A percentile compares a stretch with the other conserved stretches of the same genome.
Evolutionary conservation across 2,888 invertebrate species (phyloP).

Genomic region (Megastigmus dorsalis): DNA sequence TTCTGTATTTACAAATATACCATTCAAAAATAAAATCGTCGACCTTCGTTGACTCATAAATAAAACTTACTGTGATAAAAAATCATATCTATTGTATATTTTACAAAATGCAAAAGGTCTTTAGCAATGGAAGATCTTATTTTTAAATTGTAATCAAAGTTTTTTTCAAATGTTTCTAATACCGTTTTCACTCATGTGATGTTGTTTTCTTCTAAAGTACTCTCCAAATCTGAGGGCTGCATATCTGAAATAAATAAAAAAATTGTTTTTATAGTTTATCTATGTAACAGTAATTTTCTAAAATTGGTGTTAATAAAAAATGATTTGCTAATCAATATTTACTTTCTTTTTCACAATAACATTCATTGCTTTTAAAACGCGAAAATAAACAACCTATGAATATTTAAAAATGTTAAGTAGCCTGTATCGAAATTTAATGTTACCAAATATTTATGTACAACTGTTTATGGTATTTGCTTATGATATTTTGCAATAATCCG

Average conservation of each 20-base stretch:
- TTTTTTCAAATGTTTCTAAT: constrained; percentile 43
- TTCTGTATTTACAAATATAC: constrained; percentile 46
- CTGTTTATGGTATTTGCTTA: too few species aligned
- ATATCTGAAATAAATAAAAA: constrained; percentile 76
- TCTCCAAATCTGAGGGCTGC: constrained; percentile 83
- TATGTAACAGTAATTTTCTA: not conserved
- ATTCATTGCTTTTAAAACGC: not conserved
- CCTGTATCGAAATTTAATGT: too few species aligned
- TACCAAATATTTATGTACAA: too few species aligned
- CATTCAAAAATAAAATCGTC: constrained; percentile 42
- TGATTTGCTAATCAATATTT: not conserved
- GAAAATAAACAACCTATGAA: too few species aligned
- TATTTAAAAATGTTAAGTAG: too few species aligned
- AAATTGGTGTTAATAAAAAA: too few species aligned
- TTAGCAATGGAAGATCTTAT: constrained; percentile 31
- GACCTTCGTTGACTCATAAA: constrained; percentile 21
- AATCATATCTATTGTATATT: constrained; percentile 34
- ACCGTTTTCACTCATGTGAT: constrained; percentile 25
- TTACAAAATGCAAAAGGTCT: constrained; percentile 41
- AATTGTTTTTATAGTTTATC: not conserved
- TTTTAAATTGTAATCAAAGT: not conserved
- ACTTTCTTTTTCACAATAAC: not conserved
- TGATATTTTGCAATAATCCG: too few species aligned
- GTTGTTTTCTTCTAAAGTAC: constrained; percentile 80
- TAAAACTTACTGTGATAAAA: constrained; percentile 11